A percentile compares a stretch with the other conserved stretches of the same genome.
These are phyloP conservation scores for Apocrypta bakeri DNA, from an alignment of 1,140 invertebrate species.

Conservation along the genomic window DNA sequence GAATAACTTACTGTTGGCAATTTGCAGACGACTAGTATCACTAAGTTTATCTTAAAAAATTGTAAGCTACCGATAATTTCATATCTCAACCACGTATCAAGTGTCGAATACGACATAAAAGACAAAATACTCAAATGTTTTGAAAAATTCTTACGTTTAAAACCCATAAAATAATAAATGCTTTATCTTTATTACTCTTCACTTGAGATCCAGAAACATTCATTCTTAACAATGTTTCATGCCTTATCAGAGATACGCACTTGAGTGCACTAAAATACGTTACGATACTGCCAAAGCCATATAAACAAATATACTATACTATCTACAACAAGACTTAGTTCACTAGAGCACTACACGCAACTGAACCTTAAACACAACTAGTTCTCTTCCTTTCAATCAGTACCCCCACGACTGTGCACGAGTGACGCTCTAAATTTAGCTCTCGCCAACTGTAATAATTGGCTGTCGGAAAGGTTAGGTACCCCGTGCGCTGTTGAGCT, in stretches of 20 bases:
- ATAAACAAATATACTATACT: background rate
- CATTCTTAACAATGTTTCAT: background rate
- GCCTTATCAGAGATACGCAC: no score
- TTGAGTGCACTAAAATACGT: no score
- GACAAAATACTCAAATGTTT: background rate
- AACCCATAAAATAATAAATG: background rate
- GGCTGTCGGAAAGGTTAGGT: background rate
- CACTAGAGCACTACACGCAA: background rate
- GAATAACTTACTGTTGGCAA: background rate
- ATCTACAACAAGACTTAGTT: background rate
- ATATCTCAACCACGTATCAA: background rate
- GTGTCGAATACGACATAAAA: background rate
- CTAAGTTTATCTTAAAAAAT: background rate
- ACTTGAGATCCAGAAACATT: background rate
- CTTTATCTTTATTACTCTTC: background rate
- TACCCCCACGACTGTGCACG: background rate
- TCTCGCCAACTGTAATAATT: background rate
- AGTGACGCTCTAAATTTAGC: background rate
- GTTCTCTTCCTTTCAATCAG: background rate
- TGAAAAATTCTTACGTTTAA: background rate
- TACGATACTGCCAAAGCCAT: background rate
- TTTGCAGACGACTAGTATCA: background rate
- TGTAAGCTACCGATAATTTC: background rate
- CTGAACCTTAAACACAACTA: background rate
- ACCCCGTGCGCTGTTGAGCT: background rate